Percentiles rank a stretch among this genome's conserved stretches.
Evolutionary conservation across 2,888 invertebrate genomes (phyloP).

Genomic region (Pterobdella sp.): DNA sequence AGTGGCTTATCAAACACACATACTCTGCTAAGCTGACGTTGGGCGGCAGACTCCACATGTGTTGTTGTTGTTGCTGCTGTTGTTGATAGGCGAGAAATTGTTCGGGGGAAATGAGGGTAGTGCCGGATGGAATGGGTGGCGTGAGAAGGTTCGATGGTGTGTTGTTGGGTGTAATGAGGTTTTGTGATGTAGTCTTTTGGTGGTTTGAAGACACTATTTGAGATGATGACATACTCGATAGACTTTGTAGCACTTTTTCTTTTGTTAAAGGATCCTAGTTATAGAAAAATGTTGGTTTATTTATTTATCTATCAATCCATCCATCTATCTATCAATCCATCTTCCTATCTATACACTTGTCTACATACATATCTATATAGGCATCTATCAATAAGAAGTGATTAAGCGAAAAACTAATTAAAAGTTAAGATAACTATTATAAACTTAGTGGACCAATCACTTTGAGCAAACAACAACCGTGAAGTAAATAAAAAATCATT

Average conservation of each 20-base stretch:
- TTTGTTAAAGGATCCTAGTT: conserved; percentile 32
- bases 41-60: conserved; percentile 2
- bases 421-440: no score
- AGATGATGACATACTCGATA: conserved; percentile 35
- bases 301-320: no score
- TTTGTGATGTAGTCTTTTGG: conserved; percentile 17
- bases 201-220: conserved; percentile 36
- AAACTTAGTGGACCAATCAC: no score
- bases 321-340: no score
- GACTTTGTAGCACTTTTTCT: conserved; percentile 33
- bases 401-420: no score
- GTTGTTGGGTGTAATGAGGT: neutral
- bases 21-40: conserved; percentile 3
- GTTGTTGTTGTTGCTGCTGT: conserved; percentile 12
- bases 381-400: no score
- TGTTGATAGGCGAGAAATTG: neutral
- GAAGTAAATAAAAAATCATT: no score
- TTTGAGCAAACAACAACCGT: no score
- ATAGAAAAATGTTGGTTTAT: neutral
- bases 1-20: neutral
- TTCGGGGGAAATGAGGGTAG: neutral
- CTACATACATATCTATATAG: no score
- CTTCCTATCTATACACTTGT: no score
- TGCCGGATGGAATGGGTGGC: neutral
- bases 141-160: neutral